Conservation (phyloP, 2,888 invertebrate species). For the Stenoptilia bipunctidactyla region DNA sequence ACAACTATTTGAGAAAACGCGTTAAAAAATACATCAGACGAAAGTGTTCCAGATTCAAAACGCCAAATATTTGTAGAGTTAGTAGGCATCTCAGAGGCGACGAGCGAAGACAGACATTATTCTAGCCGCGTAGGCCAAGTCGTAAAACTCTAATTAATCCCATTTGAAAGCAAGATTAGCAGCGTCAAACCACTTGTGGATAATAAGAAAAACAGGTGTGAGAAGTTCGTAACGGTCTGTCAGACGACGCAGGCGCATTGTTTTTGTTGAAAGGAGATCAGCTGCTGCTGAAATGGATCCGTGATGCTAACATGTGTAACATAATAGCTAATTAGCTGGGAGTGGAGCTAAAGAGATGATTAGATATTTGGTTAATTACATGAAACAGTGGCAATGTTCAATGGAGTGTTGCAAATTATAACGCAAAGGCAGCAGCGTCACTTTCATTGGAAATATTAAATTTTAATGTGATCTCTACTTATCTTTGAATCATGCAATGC, state of each 20-base stretch:
- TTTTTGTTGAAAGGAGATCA: not conserved
- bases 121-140: too few species aligned
- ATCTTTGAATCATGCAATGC: too few species aligned
- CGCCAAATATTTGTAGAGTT: too few species aligned
- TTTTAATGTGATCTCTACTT: too few species aligned
- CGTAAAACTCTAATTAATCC: too few species aligned
- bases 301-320: too few species aligned
- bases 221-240: not conserved
- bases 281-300: not conserved
- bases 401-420: not conserved
- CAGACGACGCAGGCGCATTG: not conserved
- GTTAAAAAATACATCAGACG: not conserved
- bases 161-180: too few species aligned
- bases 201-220: not conserved
- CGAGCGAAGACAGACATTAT: too few species aligned
- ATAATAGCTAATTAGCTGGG: not conserved
- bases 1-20: conserved; percentile 4
- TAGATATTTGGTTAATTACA: not conserved
- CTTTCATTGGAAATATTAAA: not conserved
- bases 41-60: not conserved
- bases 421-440: not conserved
- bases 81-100: too few species aligned
- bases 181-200: not conserved
- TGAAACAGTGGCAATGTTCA: not conserved
- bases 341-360: not conserved